Base-by-base conservation (phyloP, 2,888 invertebrate species). In the Agrochola circellaris region DNA sequence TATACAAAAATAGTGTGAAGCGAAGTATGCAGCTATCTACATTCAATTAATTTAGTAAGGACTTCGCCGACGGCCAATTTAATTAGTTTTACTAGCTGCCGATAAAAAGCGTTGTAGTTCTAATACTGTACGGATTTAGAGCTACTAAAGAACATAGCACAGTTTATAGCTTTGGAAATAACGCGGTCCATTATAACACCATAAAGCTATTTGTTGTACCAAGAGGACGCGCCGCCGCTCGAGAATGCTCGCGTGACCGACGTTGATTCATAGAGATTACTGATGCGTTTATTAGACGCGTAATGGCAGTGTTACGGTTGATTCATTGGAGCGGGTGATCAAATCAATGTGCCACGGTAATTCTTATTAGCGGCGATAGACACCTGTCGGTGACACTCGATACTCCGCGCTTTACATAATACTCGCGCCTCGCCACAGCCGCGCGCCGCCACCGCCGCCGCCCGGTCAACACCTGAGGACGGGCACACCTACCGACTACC, bases 351-450 rank as follows among this genome's bases (percentile, higher is more conserved):
- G 79, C 87, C 84, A 89, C 83, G 91, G 88, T 92, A 90, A 91
- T 93, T 92, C 87, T 91, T 91, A 93, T 93, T 92, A 92, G 87
- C 85, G 79, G 75, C 87, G 90, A 88, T 90, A 92, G 91, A 92
- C 94, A 95, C 95, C 95, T 95, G 95, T 92, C 90, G 89, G 86
- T 85, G 94, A 91, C 87, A 95, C 86, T 90, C 88, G 94, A 95
- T 92, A 95, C 91, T 84, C 85, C 83, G 89, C 91, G 90, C 90
- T 93, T 94, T 94, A 94, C 93, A 93, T 95, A 94, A 95, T 93
- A 92, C 89, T 81, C 83, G 86, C 85, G 84, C 80, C 72, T 89
- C 83, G 88, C 85, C 86, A 67, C 90, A 91, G 91, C 89, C 93
- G 91, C 85, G 82, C 89, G 83, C 87, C 90, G 56, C 88, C 91